A percentile compares a stretch with the other conserved stretches of the same genome.
Conservation (phyloP, 2,113 vertebrate species). For the Malurus elegans region DNA sequence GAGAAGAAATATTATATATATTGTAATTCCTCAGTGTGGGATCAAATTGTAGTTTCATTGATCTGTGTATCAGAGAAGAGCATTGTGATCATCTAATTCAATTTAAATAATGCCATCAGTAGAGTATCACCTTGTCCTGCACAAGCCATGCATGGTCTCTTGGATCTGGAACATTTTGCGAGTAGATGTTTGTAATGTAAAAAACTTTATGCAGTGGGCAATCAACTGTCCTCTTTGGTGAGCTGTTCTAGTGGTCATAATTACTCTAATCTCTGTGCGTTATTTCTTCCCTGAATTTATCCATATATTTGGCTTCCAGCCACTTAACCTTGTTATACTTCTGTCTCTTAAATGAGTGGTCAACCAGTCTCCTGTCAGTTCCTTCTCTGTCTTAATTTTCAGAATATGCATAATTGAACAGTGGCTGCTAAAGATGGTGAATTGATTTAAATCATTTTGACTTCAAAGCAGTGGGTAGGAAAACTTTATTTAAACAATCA, state of each 20-base stretch:
- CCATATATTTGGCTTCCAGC: constrained; percentile 4
- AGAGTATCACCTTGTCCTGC: neutral
- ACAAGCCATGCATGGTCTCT: rapidly evolving
- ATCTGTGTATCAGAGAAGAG: neutral
- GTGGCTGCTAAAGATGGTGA: neutral
- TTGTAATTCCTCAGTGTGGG: neutral
- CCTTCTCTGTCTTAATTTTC: constrained; percentile 10
- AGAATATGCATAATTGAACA: constrained; percentile 43
- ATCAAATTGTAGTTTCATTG: neutral
- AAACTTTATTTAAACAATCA: constrained; percentile 1
- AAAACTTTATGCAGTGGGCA: neutral
- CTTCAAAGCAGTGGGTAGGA: neutral
- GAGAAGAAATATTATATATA: neutral
- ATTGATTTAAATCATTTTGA: constrained; percentile 34
- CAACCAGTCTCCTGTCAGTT: constrained; percentile 8
- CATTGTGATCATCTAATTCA: neutral
- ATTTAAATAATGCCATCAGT: neutral
- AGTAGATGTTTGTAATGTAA: neutral
- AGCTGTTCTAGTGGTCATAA: neutral
- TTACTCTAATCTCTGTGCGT: neutral
- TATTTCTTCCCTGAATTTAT: constrained; percentile 26
- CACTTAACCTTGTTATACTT: constrained; percentile 38
- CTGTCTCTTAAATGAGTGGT: constrained; percentile 31
- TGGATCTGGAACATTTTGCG: neutral
- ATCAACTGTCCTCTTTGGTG: neutral